phyloP scores from a whole-genome alignment of 2,113 vertebrate genomes.

The Dasypus novemcinctus region DNA sequence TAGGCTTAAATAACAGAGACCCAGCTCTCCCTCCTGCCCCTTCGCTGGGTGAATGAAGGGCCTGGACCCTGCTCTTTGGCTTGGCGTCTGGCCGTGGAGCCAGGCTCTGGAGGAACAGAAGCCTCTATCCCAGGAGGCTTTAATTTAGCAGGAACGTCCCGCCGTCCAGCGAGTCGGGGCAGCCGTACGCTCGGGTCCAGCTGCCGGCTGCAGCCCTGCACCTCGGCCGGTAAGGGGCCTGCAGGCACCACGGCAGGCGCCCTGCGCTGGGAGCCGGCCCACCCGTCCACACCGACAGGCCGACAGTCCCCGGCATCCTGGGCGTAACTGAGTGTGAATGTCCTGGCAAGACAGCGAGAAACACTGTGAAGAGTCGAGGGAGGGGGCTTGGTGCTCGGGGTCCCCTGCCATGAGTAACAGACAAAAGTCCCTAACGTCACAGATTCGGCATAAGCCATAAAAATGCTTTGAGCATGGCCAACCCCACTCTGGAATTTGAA shows the following conservation, averaged over 20 bases:
- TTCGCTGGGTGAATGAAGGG: accelerated
- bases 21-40: neutral
- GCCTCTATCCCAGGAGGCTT: neutral
- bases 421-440: neutral
- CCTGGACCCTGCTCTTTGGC: accelerated
- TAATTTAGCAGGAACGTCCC: accelerated
- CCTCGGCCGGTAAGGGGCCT: neutral
- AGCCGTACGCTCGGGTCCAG: neutral
- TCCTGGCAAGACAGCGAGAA: neutral
- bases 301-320: neutral
- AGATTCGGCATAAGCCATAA: accelerated
- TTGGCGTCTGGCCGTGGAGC: accelerated
- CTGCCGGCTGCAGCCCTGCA: neutral
- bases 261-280: accelerated
- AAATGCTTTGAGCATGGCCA: accelerated
- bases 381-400: accelerated
- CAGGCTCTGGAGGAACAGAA: accelerated
- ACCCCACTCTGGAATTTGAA: neutral
- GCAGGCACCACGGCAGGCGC: neutral
- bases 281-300: accelerated
- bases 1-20: accelerated
- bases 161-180: accelerated
- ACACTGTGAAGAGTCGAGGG: neutral
- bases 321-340: neutral
- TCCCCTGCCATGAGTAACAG: neutral